Base-by-base conservation (phyloP, 2,797 vertebrate genomes). In the Sebastes minor region DNA sequence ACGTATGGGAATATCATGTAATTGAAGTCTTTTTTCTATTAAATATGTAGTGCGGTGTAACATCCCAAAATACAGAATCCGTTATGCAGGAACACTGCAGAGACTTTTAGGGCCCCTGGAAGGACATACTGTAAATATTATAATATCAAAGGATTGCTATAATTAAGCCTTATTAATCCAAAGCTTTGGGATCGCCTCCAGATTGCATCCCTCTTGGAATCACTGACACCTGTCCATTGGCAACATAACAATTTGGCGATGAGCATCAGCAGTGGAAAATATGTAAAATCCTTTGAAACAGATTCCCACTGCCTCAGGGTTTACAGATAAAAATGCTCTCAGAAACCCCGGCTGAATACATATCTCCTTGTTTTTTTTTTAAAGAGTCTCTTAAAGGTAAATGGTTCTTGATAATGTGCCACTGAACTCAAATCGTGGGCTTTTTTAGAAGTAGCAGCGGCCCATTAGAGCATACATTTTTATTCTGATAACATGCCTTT, bases 81-180 rank as follows among this genome's bases (percentile, higher is more conserved):
- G 55, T 79, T 46, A 61, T 59, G 18, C 49, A 63, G n/a, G 20
- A 35, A 28, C 57, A 62, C 71, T 25, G 28, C 59, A 7, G 55
- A 56, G 55, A 82, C 23, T 20, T 59, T 33, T 25, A 16, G 55
- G 20, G 25, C n/a, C 30, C 46, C 55, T 74, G 62, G 18, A 74
- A 69, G 32, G 53, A 80, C 30, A 32, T 42, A 42, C 56, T 71
- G 7, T 46, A 46, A 30, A 23, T 33, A 57, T 42, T 25, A 71
- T 13, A 67, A 49, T 65, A 80, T 82, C 46, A 86, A 60, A 82
- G 12, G 52, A 71, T 59, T 71, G 22, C 20, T 63, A 8, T 71
- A 67, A 76, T 81, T 65, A 81, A 81, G 42, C n/a, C 38, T 59
- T 64, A 74, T 83, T 81, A 76, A 80, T 83, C 61, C 84, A 76